A percentile compares a stretch with the other conserved stretches of the same genome.
Evolutionary conservation across 2,888 invertebrate species (phyloP).

Genomic region (Griposia aprilina): DNA sequence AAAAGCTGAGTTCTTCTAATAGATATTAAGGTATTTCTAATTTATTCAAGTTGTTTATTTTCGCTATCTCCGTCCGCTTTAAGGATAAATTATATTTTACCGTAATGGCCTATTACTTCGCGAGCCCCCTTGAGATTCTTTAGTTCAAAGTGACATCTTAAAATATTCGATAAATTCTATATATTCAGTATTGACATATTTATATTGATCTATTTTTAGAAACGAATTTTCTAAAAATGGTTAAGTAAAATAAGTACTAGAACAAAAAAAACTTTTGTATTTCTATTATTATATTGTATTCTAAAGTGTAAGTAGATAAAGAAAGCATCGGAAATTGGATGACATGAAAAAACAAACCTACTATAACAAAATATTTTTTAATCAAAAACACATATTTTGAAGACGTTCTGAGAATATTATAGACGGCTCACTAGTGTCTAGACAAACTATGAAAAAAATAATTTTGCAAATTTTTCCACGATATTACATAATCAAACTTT

Average conservation of each 20-base stretch:
- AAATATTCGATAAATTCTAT: neutral
- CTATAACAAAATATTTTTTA: neutral
- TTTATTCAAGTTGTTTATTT: conserved; percentile 21
- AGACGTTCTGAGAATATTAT: neutral
- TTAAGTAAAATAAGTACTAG: neutral
- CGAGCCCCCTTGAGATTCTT: neutral
- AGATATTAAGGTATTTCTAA: conserved; percentile 1
- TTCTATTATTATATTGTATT: too few relatives aligned
- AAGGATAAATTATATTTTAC: conserved; percentile 10
- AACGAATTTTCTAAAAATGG: neutral
- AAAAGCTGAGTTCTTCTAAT: neutral
- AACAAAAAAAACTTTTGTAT: neutral
- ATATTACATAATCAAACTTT: neutral
- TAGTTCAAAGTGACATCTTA: neutral
- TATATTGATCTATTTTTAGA: neutral
- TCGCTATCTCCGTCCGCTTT: neutral
- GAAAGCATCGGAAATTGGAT: neutral
- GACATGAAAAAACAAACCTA: neutral
- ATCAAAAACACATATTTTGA: neutral
- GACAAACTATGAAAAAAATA: neutral
- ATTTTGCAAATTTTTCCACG: neutral
- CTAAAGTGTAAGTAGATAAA: too few relatives aligned
- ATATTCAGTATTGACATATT: neutral
- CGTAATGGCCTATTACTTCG: conserved; percentile 30
- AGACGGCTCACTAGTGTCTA: neutral